phyloP scores from a whole-genome alignment of 1,140 invertebrate species.

The Eriosoma lanigerum region DNA sequence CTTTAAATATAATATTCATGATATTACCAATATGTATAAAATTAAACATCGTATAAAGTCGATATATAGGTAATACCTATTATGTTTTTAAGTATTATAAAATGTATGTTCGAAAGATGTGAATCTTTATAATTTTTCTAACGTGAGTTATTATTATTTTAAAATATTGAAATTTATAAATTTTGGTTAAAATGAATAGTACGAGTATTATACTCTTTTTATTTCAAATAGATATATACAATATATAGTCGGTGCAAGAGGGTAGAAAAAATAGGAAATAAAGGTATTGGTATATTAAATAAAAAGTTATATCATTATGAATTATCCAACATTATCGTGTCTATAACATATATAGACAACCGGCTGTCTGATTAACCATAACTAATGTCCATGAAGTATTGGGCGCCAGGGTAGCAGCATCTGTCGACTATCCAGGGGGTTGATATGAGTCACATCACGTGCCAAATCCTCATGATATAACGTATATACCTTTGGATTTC shows the following conservation, averaged over 20 bases:
- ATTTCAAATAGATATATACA: neutral
- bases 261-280: neutral
- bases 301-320: slow-evolving; percentile 21
- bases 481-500: neutral
- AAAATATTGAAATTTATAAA: neutral
- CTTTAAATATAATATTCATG: no score
- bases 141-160: neutral
- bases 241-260: neutral
- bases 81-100: no score
- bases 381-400: slow-evolving; percentile 23
- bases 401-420: slow-evolving; percentile 42
- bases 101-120: no score
- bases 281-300: neutral
- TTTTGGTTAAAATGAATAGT: no score
- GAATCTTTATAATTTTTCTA: no score
- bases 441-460: slow-evolving; percentile 33
- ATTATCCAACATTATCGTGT: slow-evolving; percentile 4
- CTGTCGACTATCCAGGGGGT: slow-evolving; percentile 28
- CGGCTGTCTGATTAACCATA: slow-evolving; percentile 51
- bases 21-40: no score
- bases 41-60: no score
- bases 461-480: neutral
- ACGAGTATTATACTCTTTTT: neutral
- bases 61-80: no score
- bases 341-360: neutral